A percentile compares a stretch with the other conserved stretches of the same genome.
These are phyloP conservation scores for Pithys albifrons DNA, from an alignment of 2,113 vertebrate species.

Conservation along the genomic window DNA sequence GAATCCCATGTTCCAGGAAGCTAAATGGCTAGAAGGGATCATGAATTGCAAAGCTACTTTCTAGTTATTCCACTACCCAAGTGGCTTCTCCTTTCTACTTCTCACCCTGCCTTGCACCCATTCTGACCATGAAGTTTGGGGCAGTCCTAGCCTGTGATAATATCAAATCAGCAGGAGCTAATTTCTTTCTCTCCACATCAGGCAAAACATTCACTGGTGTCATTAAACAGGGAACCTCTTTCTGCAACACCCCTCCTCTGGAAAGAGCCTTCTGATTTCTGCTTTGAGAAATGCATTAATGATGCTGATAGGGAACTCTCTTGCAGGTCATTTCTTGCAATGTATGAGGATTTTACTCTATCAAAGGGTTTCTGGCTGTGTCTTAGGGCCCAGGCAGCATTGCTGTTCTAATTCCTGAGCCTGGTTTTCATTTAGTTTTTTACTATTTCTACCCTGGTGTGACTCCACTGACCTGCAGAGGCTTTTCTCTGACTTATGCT, in stretches of 20 bases:
- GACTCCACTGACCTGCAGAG: not conserved
- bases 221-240: constrained; percentile 15
- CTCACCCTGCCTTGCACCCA: not conserved
- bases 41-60: not conserved
- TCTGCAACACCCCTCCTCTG: not conserved
- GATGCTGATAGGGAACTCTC: constrained; percentile 43
- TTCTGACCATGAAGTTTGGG: not conserved
- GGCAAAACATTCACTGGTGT: not conserved
- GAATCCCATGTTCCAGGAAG: not conserved
- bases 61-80: not conserved
- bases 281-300: constrained; percentile 60
- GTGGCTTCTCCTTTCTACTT: not conserved
- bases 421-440: constrained; percentile 8
- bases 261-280: constrained; percentile 51
- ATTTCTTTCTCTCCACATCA: not conserved
- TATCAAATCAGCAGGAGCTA: not conserved
- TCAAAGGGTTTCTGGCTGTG: constrained; percentile 30
- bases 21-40: not conserved
- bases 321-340: constrained; percentile 27
- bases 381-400: constrained; percentile 7
- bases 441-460: not conserved
- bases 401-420: constrained; percentile 30
- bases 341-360: not conserved
- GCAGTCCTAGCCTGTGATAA: not conserved
- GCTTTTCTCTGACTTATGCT: not conserved